Percentiles rank a stretch among this genome's conserved stretches.
Conservation (phyloP, 2,797 vertebrate genomes). For the Smutsia temminckii region DNA sequence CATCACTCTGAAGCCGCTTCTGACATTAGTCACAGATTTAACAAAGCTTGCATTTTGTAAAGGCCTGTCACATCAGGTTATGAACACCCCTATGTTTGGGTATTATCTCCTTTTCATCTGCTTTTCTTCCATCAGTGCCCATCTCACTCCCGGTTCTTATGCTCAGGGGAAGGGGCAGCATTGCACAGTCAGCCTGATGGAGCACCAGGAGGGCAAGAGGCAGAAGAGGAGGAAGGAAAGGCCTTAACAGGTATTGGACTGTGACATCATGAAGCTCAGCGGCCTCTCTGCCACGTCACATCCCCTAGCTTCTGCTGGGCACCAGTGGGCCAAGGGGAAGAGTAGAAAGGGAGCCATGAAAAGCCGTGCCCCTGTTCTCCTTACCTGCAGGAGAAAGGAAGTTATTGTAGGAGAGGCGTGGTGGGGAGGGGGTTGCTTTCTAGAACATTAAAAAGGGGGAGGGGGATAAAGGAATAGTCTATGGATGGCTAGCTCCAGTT, state of each 20-base stretch:
- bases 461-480: background rate
- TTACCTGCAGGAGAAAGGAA: background rate
- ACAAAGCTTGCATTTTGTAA: background rate
- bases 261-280: background rate
- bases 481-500: background rate
- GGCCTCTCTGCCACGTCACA: background rate
- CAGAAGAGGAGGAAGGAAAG: background rate
- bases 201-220: background rate
- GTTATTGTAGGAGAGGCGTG: background rate
- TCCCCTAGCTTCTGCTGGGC: background rate
- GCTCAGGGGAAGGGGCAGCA: background rate
- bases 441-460: background rate
- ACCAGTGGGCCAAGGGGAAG: background rate
- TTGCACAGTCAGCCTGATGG: background rate
- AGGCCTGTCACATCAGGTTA: background rate
- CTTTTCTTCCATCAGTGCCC: background rate
- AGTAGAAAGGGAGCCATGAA: background rate
- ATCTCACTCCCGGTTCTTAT: background rate
- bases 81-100: accelerated
- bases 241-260: background rate
- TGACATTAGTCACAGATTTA: no score
- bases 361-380: background rate
- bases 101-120: background rate
- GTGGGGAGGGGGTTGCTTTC: background rate
- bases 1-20: background rate